phyloP scores from a whole-genome alignment of 2,113 vertebrate genomes.

The Notiomystis cincta region DNA sequence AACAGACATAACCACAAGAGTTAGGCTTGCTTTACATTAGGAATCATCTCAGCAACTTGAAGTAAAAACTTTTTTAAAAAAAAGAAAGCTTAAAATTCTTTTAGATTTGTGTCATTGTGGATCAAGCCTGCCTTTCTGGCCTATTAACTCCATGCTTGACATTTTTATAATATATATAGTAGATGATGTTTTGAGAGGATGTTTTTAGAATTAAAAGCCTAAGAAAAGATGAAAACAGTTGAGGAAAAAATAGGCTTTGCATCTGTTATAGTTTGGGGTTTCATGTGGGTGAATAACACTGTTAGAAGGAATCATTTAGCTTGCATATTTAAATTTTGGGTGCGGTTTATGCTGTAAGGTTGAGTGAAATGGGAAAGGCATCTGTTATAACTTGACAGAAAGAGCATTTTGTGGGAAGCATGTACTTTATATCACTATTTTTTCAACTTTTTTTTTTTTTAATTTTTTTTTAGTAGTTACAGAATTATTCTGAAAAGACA shows the following conservation, averaged over 20 bases:
- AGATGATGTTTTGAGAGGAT: background rate
- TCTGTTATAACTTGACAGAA: constrained; percentile 33
- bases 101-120: background rate
- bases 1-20: constrained; percentile 19
- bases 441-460: background rate
- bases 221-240: constrained; percentile 29
- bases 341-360: constrained; percentile 19
- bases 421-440: background rate
- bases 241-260: constrained; percentile 21
- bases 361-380: constrained; percentile 2
- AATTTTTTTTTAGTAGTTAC: background rate
- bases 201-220: constrained; percentile 10
- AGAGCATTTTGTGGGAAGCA: constrained; percentile 5
- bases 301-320: constrained; percentile 36
- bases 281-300: constrained; percentile 43
- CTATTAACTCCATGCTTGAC: background rate
- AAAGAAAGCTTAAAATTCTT: background rate
- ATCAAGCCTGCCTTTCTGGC: background rate
- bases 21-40: constrained; percentile 6
- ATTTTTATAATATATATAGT: background rate
- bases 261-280: constrained; percentile 43
- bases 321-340: constrained; percentile 42
- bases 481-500: background rate
- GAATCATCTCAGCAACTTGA: background rate
- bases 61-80: background rate